Conservation (phyloP, 2,888 invertebrate species). For the Cecidostiba fungosa region DNA sequence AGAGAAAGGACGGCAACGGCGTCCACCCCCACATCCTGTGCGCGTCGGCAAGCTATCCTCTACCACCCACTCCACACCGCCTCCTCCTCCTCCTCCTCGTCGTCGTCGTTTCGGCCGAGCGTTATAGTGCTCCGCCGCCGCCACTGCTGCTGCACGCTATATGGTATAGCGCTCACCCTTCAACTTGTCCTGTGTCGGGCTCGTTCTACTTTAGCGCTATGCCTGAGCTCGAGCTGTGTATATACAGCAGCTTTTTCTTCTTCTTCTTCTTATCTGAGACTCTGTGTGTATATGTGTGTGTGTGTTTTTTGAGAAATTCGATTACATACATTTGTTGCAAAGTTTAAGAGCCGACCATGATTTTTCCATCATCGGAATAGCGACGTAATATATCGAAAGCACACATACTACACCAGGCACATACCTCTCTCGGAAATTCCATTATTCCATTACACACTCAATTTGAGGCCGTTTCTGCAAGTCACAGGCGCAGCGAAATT, state of each 20-base stretch:
- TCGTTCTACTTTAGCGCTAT: slow-evolving; percentile 65
- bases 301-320: background rate
- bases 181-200: slow-evolving; percentile 58
- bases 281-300: background rate
- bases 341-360: too few species aligned
- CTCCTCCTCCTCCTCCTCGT: slow-evolving; percentile 35
- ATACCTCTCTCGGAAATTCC: background rate
- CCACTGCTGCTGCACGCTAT: too few species aligned
- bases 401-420: background rate
- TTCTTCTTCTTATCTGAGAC: slow-evolving; percentile 53
- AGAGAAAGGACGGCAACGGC: slow-evolving; percentile 78
- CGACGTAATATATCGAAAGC: too few species aligned
- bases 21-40: slow-evolving; percentile 36
- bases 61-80: slow-evolving; percentile 13
- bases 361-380: too few species aligned
- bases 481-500: background rate
- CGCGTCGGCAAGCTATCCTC: slow-evolving; percentile 48
- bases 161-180: slow-evolving; percentile 39
- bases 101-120: slow-evolving; percentile 54
- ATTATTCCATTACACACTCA: slow-evolving; percentile 14
- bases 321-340: background rate
- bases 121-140: slow-evolving; percentile 60
- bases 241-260: slow-evolving; percentile 60
- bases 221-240: background rate
- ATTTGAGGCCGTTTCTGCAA: slow-evolving; percentile 3